Base-by-base conservation (phyloP, 2,888 invertebrate genomes). In the Drosophila atripex region DNA sequence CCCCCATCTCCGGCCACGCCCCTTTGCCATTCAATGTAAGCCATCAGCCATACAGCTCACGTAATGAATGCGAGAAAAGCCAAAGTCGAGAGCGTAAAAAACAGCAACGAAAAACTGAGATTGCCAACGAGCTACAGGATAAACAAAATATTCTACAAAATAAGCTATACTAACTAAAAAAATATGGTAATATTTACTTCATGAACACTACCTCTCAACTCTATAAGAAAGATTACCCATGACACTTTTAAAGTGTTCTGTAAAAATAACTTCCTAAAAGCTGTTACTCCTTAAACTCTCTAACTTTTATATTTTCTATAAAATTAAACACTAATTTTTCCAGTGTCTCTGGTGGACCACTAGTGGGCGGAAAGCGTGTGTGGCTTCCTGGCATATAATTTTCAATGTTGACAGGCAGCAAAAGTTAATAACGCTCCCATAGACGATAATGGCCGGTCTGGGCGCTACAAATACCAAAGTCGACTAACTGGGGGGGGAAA, bases 351-450 rank as follows among this genome's bases (percentile, higher is more conserved):
- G 12, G 28, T n/a, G n/a, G 11, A n/a, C 3, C 41, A 47, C 1
- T 49, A 3, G 18, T 18, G 57, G n/a, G 50, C 7, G 49, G 23
- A 38, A 35, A 49, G 43, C 69, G 59, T 54, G 45, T 78, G 75
- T 71, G 73, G 70, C 58, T 50, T 56, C 52, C 71, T 71, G 74
- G 66, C 83, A 77, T 83, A 84, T 86, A 84, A 88, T 84, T 86
- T 86, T 76, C 83, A 86, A 71, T 88, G 80, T 77, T 77, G 84
- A 83, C 88, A 88, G 86, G 64, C 77, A 78, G 78, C 83, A 79
- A 82, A 88, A 77, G 84, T 88, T 84, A 84, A 84, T 84, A 84
- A 86, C 86, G 83, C 76, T 69, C 83, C 79, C 53, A 86, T 82
- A 74, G 71, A 85, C 79, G 86, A 73, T 87, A 84, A 85, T 85